Conservation (phyloP, 1,140 invertebrate species). For the Mya arenaria region DNA sequence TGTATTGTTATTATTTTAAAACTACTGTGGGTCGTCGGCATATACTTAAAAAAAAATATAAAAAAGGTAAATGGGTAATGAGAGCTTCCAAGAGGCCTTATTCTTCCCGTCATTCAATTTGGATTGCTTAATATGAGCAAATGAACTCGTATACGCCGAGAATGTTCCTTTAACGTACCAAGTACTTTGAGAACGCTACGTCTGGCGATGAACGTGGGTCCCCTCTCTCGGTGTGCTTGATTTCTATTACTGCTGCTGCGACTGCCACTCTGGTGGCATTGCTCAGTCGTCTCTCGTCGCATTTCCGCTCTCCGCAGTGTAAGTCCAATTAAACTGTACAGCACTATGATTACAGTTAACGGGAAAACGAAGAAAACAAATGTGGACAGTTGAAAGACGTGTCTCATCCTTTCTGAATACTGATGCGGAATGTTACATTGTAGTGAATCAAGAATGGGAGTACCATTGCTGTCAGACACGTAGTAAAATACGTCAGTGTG, state of each 20-base stretch:
- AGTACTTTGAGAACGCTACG: slow-evolving; percentile 59
- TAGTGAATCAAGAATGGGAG: slow-evolving; percentile 70
- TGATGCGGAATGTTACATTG: slow-evolving; percentile 76
- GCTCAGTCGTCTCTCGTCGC: slow-evolving; percentile 57
- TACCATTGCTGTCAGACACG: slow-evolving; percentile 58
- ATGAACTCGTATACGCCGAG: too few relatives aligned
- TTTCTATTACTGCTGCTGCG: slow-evolving; percentile 45
- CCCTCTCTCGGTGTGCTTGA: slow-evolving; percentile 20
- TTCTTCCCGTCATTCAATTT: too few relatives aligned
- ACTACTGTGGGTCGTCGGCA: too few relatives aligned
- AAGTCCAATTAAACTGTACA: slow-evolving; percentile 81
- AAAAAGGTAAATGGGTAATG: too few relatives aligned
- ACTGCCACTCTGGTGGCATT: slow-evolving; percentile 47
- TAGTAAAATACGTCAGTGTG: slow-evolving; percentile 75
- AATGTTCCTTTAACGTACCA: slow-evolving; percentile 56
- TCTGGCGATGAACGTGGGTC: slow-evolving; percentile 34
- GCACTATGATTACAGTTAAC: slow-evolving; percentile 78
- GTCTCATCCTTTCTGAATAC: slow-evolving; percentile 70
- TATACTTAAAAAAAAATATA: too few relatives aligned
- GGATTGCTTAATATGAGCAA: too few relatives aligned
- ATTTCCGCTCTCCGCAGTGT: slow-evolving; percentile 75
- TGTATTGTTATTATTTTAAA: too few relatives aligned
- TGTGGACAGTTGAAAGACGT: slow-evolving; percentile 79
- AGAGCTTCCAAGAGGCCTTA: too few relatives aligned
- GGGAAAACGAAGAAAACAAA: slow-evolving; percentile 81